Evolutionary conservation across 1,140 invertebrate species (phyloP), one percentile per base, ranked within the genome.

Genomic region (Triops longicaudatus): DNA sequence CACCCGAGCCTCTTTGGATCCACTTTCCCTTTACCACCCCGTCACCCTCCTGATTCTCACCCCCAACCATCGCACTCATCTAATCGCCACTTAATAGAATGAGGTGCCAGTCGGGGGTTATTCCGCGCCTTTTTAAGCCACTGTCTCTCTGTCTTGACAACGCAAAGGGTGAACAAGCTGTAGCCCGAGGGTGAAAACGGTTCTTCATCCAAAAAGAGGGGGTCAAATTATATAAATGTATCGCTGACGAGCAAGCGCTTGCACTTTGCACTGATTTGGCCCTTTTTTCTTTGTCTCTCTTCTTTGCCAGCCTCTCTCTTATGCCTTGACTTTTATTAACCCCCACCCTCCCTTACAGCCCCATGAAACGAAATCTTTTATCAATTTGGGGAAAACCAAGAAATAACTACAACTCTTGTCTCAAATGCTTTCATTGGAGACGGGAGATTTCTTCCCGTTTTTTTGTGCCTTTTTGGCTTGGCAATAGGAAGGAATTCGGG

Each of bases 11-110:
- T 37, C 31, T 37, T 37, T 7, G 2, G 31, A 37, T 4, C n/a
- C 31, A 37, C 31, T 7, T 37, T 14, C 7, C 50, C 22, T 22
- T 63, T 6, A 6, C 17, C 14, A 63, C 17, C 50, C 6, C 14
- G 43, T 44, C 43, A 44, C 43, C 17, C 43, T 11, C 43, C 11
- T 44, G 43, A 17, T 17, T 63, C 50, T 22, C 50, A 17, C 50
- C 5, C 50, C 50, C 50, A 37, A 63, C 50, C 22, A 17, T 63
- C 50, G 50, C 50, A 63, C 50, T 63, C 50, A 17, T 63, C 50
- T 63, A 63, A 63, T 63, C 50, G 50, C 50, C 50, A 63, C 50
- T 63, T 63, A 63, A 63, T 63, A 63, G 50, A 63, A 63, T 63
- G 50, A 63, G 50, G 50, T 63, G 50, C 50, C 14, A 63, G 50